Base-by-base conservation (phyloP, 2,888 invertebrate species). In the Metalampra italica region DNA sequence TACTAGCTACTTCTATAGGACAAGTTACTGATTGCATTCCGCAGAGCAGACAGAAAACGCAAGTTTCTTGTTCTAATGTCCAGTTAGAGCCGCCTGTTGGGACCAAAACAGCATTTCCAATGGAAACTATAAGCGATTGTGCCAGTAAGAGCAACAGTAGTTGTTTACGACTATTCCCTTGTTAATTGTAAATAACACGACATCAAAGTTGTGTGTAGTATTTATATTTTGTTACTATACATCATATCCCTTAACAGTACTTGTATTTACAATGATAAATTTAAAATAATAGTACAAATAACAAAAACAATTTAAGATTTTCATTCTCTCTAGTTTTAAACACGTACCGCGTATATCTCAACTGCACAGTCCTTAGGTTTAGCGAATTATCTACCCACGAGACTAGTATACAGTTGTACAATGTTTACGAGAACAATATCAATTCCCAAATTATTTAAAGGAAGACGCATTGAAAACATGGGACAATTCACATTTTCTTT, bases 191-290 rank as follows among this genome's bases (percentile, higher is more conserved):
- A 71, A 70, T 72, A 66, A 82, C 71, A 78, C 62, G 47, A 64
- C 55, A 50, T 51, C 55, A 64, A n/a, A n/a, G 62, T 72, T 71
- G 70, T 73, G 71, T 75, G 72, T 78, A 81, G 73, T 78, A 81
- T 82, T 85, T 84, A 84, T 87, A 87, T 79, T 87, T 82, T 87
- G 84, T 85, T 89, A 87, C 85, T 78, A 81, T 84, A 84, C 81
- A 88, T 71, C 84, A 75, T 82, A 82, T 82, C 67, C 66, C 81
- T 84, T 85, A 84, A 64, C 64, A 73, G 74, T 84, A 82, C 69
- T 78, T 63, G 71, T 84, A 88, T 89, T 82, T 88, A 88, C 88
- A 88, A 54, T 66, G 61, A 65, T 62, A 56, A 66, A 73, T 70
- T 71, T 68, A 82, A 80, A 82, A 79, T 75, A 73, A 66, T 81